Conservation (phyloP, 1,140 invertebrate species). For the Drusus annulatus region DNA sequence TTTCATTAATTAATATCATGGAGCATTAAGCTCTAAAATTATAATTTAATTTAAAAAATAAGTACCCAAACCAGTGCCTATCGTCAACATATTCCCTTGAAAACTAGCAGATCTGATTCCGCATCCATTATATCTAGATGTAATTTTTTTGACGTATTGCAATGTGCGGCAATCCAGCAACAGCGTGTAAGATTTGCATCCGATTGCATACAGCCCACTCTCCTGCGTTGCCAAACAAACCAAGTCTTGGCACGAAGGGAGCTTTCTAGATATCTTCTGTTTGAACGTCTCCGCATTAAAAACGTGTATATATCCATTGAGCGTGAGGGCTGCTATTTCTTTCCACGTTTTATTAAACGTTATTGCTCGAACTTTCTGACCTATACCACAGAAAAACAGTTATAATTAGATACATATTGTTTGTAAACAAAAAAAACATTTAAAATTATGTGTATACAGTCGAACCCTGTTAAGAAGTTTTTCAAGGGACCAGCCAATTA, state of each 20-base stretch:
- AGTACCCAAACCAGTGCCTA: slow-evolving; percentile 89
- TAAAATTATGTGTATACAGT: too few relatives aligned
- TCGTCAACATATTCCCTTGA: slow-evolving; percentile 89
- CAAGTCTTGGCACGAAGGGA: slow-evolving; percentile 92
- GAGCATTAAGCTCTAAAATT: too few relatives aligned
- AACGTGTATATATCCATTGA: slow-evolving; percentile 94
- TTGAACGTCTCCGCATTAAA: slow-evolving; percentile 92
- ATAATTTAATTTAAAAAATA: too few relatives aligned
- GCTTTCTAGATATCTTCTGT: slow-evolving; percentile 87
- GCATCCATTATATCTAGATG: slow-evolving; percentile 86
- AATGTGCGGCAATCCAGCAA: slow-evolving; percentile 90
- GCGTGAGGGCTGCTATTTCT: slow-evolving; percentile 92
- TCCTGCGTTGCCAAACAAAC: slow-evolving; percentile 89
- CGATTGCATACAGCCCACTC: slow-evolving; percentile 90
- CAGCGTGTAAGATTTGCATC: slow-evolving; percentile 93
- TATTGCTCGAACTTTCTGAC: slow-evolving; percentile 89
- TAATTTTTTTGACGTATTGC: slow-evolving; percentile 80
- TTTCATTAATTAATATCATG: too few relatives aligned
- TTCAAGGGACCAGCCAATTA: too few relatives aligned
- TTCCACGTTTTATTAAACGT: slow-evolving; percentile 89
- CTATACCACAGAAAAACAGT: slow-evolving; percentile 60
- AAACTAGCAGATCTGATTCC: slow-evolving; percentile 93
- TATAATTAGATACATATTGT: neutral
- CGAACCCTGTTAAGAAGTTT: too few relatives aligned
- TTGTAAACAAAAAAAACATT: too few relatives aligned